Evolutionary conservation across 2,113 vertebrate genomes (phyloP), one percentile per base, ranked within the genome.

Genomic region (Irena cyanogastra): DNA sequence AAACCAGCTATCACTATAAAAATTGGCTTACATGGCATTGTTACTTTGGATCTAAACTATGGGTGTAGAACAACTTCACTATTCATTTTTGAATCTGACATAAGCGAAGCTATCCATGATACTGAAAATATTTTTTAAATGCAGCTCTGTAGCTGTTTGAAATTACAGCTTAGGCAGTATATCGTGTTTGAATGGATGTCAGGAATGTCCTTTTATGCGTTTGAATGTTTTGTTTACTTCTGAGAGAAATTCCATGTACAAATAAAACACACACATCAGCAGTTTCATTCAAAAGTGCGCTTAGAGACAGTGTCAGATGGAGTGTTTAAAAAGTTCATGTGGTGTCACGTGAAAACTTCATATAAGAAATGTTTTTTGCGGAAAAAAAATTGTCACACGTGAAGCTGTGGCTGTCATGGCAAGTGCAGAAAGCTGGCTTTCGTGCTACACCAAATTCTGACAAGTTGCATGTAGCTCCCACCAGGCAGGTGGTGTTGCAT

Each of bases 161-260:
- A 91, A 88, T 83, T 54, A 33, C 45, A 74, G 19, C 8, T 83
- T 90, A 56, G 66, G 44, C 50, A 80, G 42, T 41, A 13, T 70
- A 41, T 76, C 39, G 0, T 61, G 16, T 82, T 77, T 87, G 70
- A 65, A 45, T 68, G 60, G 42, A 82, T 79, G n/a, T 84, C 50
- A 77, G 53, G 49, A 93, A 94, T 75, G 85, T 85, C 30, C 70
- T 95, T 88, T 90, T 61, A 92, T 79, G 76, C 65, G n/a, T 95
- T 66, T 64, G 53, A 78, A 49, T 81, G 44, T 78, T 86, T 83
- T 95, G 59, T 94, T 94, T 91, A 81, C 80, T 82, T 90, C 59
- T 69, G 44, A 72, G 52, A 79, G 53, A 91, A 92, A 87, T 76
- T 65, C 60, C 74, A 70, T 15, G 3, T 54, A 61, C 70, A 75